Base-by-base conservation (phyloP, 2,113 vertebrate species). In the Acrocephalus kingi region DNA sequence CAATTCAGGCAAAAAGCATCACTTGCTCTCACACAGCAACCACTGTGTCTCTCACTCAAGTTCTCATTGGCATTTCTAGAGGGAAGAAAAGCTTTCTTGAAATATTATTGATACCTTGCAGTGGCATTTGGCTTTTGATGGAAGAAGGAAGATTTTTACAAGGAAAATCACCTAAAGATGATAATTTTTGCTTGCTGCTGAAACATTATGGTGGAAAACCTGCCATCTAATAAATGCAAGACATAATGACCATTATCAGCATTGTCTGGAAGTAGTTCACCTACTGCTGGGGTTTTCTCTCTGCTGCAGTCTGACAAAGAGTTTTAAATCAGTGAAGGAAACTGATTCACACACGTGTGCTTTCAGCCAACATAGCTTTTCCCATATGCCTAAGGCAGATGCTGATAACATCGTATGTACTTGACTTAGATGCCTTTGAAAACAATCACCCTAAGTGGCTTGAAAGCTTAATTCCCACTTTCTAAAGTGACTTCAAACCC, bases 291-390 rank as follows among this genome's bases (percentile, higher is more conserved):
- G 63, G 55, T 63, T 84, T 83, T 54, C 63, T 85, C n/a, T 61
- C 62, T 74, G 63, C 37, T 93, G 43, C 31, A 93, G 27, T 31
- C 56, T 92, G 63, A 88, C 76, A 37, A 58, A 75, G 37, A 77
- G 41, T 55, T 93, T 95, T 56, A 35, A 90, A 27, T 51, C 84
- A 86, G 58, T 51, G 64, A 89, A 96, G 67, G 33, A 92, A 86
- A 92, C 92, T 28, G 18, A 77, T 90, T 90, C 28, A 66, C 31
- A 75, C 78, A 58, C 2, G 0, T 35, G 64, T 80, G 30, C 63
- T 79, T 56, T 46, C 77, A 73, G 67, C 77, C 72, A 63, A 35
- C 35, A 35, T 35, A 35, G 35, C 35, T 35, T 35, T 35, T 35
- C 35, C 35, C 35, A 35, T 35, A 35, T 35, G 35, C 35, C 35